Conservation (phyloP, 23 tunicate genomes). For the Ascidia mentula region DNA sequence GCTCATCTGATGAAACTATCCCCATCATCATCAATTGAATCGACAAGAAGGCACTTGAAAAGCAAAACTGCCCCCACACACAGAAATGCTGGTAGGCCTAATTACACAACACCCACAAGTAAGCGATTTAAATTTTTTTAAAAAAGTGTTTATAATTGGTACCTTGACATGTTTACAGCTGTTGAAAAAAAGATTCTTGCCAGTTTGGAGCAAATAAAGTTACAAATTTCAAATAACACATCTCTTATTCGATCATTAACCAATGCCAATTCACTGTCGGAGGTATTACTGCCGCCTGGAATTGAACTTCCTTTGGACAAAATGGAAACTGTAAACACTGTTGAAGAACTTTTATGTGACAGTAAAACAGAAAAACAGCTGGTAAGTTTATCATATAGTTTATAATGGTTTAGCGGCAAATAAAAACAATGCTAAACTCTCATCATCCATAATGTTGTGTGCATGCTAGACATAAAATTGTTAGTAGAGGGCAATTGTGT, state of each 20-base stretch:
- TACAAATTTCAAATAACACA: neutral
- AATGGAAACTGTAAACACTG: neutral
- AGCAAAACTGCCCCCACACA: neutral
- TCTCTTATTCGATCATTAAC: neutral
- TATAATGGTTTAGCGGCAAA: neutral
- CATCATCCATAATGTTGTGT: neutral
- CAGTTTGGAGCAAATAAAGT: neutral
- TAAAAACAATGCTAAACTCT: neutral
- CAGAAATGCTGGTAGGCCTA: neutral
- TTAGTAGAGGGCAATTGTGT: conserved; percentile 1
- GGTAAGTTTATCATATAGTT: neutral
- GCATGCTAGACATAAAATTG: neutral
- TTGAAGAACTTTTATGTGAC: neutral
- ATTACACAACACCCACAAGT: neutral
- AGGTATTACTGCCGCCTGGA: neutral
- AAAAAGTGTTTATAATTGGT: neutral
- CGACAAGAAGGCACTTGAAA: neutral
- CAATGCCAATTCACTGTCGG: neutral
- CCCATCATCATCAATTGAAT: neutral
- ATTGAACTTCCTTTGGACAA: neutral
- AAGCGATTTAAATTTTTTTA: neutral
- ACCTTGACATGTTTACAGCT: neutral
- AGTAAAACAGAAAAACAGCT: neutral
- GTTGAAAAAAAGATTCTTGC: neutral
- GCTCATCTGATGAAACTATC: neutral